phyloP scores from a whole-genome alignment of 2,113 vertebrate species.

The Orthochromis indermauri region DNA sequence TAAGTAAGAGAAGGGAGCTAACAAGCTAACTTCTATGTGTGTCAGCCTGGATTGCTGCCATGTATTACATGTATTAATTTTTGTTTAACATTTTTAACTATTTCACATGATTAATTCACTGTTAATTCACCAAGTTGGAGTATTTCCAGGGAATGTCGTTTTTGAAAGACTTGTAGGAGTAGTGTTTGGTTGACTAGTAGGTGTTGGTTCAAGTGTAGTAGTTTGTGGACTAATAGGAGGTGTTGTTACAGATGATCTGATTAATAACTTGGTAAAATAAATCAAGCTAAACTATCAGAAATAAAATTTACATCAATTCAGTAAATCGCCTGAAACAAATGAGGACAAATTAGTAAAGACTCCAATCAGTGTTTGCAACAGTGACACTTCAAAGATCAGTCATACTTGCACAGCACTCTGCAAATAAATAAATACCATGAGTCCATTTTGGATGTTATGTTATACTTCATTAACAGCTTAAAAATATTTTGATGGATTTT shows the following conservation, averaged over 20 bases:
- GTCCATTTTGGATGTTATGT: not conserved
- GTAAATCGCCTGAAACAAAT: not conserved
- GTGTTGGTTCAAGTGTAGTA: not conserved
- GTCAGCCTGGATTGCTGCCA: not conserved
- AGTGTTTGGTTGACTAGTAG: not conserved
- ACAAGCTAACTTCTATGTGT: not conserved
- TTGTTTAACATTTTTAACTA: not conserved
- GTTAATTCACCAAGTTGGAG: not conserved
- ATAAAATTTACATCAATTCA: not conserved
- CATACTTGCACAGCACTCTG: not conserved
- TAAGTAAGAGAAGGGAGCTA: not conserved
- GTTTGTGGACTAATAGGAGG: not conserved
- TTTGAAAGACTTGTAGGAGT: not conserved
- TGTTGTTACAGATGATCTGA: not conserved
- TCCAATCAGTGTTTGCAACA: not conserved
- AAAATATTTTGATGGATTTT: not conserved
- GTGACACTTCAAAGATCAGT: not conserved
- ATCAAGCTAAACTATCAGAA: not conserved
- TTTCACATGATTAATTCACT: not conserved
- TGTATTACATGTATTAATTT: not conserved
- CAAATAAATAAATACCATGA: not conserved
- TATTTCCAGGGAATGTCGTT: not conserved
- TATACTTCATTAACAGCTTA: not conserved
- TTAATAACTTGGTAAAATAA: not conserved
- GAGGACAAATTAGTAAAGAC: not conserved